phyloP scores from a whole-genome alignment of 2,113 vertebrate genomes.

The Corythornis cristatus region DNA sequence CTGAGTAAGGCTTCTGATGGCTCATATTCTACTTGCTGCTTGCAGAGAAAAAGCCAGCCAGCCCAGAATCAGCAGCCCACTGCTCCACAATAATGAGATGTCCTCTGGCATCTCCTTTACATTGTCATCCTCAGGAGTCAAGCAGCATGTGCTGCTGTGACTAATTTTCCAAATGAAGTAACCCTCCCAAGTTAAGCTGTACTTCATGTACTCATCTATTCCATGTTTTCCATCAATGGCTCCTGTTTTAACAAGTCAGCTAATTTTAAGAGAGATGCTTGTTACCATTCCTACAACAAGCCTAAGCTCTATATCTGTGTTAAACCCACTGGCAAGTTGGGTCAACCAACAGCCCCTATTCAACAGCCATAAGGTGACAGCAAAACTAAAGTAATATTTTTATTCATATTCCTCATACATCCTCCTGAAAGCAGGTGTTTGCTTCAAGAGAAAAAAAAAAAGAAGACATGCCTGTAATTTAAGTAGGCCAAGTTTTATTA shows the following conservation, averaged over 20 bases:
- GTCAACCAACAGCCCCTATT: background rate
- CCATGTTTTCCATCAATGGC: background rate
- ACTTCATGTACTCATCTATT: background rate
- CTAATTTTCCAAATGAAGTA: background rate
- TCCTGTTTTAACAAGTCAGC: background rate
- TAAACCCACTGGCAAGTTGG: background rate
- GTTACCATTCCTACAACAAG: background rate
- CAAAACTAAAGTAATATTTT: rapidly evolving
- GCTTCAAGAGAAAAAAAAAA: background rate
- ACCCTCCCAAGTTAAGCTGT: background rate
- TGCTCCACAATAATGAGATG: background rate
- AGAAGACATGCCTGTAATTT: background rate
- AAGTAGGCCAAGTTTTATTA: conserved; percentile 51
- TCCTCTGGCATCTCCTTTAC: background rate
- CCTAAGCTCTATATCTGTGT: rapidly evolving
- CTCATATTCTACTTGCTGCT: background rate
- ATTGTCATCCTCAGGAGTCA: background rate
- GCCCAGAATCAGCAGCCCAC: background rate
- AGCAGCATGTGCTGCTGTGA: background rate
- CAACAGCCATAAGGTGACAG: background rate
- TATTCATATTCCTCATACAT: background rate
- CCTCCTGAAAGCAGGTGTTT: background rate
- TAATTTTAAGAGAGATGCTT: background rate
- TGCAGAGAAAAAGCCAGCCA: background rate
- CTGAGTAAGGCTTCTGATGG: background rate